Conservation (phyloP, 2,797 vertebrate species). For the Melopsittacus undulatus region DNA sequence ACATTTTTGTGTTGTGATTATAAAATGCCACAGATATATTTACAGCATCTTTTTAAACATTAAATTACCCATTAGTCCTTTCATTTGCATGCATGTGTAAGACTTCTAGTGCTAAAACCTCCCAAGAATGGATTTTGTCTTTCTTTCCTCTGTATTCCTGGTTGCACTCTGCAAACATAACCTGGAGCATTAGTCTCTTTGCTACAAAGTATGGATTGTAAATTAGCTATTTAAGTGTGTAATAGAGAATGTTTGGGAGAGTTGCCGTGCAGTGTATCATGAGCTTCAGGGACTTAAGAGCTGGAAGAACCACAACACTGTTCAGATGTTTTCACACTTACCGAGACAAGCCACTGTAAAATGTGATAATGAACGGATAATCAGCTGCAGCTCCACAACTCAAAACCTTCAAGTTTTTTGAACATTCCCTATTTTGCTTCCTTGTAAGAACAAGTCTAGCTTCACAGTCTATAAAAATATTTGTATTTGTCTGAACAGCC, state of each 20-base stretch:
- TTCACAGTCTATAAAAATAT: constrained; percentile 27
- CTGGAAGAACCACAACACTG: neutral
- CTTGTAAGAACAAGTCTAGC: neutral
- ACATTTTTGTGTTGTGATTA: neutral
- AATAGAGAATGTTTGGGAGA: neutral
- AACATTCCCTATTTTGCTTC: neutral
- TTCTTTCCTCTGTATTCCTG: neutral
- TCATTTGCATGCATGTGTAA: neutral
- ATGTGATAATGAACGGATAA: neutral
- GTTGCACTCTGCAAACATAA: neutral
- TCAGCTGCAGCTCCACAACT: neutral
- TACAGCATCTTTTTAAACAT: neutral
- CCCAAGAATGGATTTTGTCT: neutral
- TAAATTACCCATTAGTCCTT: neutral
- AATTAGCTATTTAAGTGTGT: neutral
- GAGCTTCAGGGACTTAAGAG: neutral
- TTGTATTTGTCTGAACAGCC: neutral
- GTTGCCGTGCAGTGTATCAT: neutral
- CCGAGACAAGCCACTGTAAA: neutral
- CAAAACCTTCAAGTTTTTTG: neutral
- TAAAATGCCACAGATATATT: neutral
- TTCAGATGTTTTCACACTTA: neutral
- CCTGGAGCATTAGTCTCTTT: neutral
- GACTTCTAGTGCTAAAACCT: neutral
- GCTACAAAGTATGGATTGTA: neutral